A percentile compares a stretch with the other conserved stretches of the same genome.
phyloP scores from a whole-genome alignment of 2,888 invertebrate genomes.

The Hypercompe scribonia region DNA sequence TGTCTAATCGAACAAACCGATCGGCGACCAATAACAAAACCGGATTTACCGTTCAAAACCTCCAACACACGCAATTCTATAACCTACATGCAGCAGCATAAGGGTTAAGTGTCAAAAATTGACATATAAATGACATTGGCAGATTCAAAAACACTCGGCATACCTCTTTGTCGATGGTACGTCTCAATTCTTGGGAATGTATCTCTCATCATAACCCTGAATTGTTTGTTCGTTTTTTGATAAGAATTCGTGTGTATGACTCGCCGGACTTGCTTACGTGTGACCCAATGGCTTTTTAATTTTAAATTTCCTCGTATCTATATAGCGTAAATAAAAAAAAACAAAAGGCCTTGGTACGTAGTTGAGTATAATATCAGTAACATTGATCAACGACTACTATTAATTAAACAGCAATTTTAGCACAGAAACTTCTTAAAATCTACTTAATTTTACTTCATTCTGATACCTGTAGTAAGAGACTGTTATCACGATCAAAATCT shows the following conservation, averaged over 20 bases:
- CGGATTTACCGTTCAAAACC: background rate
- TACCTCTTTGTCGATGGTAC: constrained; percentile 73
- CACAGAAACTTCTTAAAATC: background rate
- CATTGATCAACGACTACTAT: background rate
- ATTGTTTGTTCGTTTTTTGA: constrained; percentile 52
- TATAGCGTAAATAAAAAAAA: background rate
- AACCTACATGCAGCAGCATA: constrained; percentile 45
- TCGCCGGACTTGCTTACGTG: constrained; percentile 25
- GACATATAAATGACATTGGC: constrained; percentile 32
- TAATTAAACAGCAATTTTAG: background rate
- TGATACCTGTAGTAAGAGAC: background rate
- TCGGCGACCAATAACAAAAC: constrained; percentile 58
- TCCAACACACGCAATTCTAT: constrained; percentile 31
- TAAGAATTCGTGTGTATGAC: constrained; percentile 45
- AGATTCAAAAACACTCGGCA: constrained; percentile 61
- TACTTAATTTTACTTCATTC: background rate
- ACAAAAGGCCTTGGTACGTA: background rate
- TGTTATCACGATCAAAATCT: background rate
- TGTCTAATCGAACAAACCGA: constrained; percentile 73
- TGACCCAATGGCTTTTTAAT: background rate
- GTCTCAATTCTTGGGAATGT: constrained; percentile 78
- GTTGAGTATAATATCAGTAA: background rate
- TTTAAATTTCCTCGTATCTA: background rate
- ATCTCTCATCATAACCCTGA: constrained; percentile 68
- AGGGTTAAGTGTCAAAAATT: constrained; percentile 29